Conservation (phyloP, 2,113 vertebrate genomes). For the Leptodactylus fuscus region DNA sequence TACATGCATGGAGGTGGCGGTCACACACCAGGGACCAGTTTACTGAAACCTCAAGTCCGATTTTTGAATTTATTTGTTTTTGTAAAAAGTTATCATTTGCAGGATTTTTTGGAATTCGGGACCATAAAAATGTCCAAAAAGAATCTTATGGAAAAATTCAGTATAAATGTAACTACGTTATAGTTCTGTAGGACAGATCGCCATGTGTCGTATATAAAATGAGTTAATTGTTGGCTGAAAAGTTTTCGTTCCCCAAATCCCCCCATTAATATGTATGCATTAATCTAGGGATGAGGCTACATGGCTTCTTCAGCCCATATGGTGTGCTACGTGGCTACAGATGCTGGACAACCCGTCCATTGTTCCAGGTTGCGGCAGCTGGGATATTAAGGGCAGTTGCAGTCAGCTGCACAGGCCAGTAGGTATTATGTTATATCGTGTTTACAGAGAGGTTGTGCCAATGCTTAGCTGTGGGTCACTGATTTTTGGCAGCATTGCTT, state of each 20-base stretch:
- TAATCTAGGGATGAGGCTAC: not conserved
- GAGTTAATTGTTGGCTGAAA: not conserved
- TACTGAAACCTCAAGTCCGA: not conserved
- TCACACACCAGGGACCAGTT: not conserved
- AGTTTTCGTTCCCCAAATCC: not conserved
- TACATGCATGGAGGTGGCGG: not conserved
- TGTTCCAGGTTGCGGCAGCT: constrained; percentile 12
- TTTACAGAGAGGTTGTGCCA: constrained; percentile 12
- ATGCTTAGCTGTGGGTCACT: constrained; percentile 4
- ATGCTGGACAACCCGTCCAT: constrained; percentile 13
- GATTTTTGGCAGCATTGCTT: constrained; percentile 13
- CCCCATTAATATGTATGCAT: constrained; percentile 8
- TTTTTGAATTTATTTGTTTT: not conserved
- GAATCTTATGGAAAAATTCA: too few relatives aligned
- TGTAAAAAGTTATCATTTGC: not conserved
- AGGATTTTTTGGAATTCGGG: not conserved
- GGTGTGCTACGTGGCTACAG: not conserved
- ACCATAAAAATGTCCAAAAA: not conserved
- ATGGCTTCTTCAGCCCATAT: constrained; percentile 12
- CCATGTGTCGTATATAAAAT: not conserved
- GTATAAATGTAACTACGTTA: not conserved
- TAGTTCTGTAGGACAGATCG: not conserved
- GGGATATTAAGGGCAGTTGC: not conserved
- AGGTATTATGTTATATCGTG: constrained; percentile 15
- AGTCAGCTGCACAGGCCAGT: not conserved